Percentiles rank a stretch among this genome's conserved stretches.
Conservation (phyloP, 2,113 vertebrate genomes). For the Ammodytes dubius region DNA sequence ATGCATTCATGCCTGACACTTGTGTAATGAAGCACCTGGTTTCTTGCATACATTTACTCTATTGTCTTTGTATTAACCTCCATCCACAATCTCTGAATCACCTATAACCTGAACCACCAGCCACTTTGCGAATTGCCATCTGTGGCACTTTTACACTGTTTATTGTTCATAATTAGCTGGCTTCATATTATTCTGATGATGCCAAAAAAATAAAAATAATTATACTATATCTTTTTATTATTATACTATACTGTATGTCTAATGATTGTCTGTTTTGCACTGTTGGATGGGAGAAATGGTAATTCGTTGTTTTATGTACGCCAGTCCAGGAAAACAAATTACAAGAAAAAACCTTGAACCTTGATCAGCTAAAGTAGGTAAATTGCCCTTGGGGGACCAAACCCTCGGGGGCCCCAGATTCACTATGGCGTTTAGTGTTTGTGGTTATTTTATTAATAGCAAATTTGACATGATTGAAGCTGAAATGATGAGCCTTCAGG, state of each 20-base stretch:
- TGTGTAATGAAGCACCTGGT: neutral
- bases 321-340: neutral
- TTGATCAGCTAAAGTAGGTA: neutral
- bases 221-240: too few relatives aligned
- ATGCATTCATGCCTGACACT: slow-evolving; percentile 4
- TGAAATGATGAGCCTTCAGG: slow-evolving; percentile 14
- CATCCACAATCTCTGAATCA: neutral
- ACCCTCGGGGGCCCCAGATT: neutral
- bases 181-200: too few relatives aligned
- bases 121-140: too few relatives aligned
- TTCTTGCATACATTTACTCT: neutral
- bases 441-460: slow-evolving; percentile 16
- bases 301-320: neutral
- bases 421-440: neutral
- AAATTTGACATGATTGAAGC: neutral
- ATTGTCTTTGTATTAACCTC: neutral
- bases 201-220: too few relatives aligned
- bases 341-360: neutral
- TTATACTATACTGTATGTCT: too few relatives aligned
- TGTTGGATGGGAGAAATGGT: too few relatives aligned
- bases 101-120: too few relatives aligned
- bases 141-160: too few relatives aligned
- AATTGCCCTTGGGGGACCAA: neutral
- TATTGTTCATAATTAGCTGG: too few relatives aligned
- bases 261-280: too few relatives aligned